Conservation (phyloP, 2,888 invertebrate species). For the Euzetes globulus region DNA sequence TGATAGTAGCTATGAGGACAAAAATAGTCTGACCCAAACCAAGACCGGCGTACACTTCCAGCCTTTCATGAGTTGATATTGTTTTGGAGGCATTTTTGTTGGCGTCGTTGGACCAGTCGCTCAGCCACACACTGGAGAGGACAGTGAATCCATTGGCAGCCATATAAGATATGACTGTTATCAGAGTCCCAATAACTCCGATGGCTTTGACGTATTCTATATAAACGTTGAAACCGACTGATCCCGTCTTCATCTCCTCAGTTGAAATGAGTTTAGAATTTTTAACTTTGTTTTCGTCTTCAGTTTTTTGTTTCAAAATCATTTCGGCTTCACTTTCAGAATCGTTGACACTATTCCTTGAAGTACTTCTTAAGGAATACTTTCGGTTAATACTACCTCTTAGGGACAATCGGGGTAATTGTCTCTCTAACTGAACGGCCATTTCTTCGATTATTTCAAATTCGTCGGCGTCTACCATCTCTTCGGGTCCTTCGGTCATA, state of each 20-base stretch:
- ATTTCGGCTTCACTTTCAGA: background rate
- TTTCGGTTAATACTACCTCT: no score
- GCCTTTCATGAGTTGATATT: background rate
- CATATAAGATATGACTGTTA: slow-evolving; percentile 8
- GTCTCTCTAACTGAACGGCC: slow-evolving; percentile 22
- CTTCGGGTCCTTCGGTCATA: slow-evolving; percentile 48
- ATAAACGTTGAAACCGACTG: slow-evolving; percentile 38
- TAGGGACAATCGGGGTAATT: background rate
- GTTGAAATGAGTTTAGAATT: slow-evolving; percentile 39
- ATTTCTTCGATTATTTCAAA: background rate
- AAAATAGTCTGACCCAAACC: slow-evolving; percentile 45
- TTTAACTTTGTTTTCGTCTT: background rate
- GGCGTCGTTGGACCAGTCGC: slow-evolving; percentile 40
- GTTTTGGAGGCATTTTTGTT: background rate
- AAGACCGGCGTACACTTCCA: slow-evolving; percentile 47
- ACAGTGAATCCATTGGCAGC: slow-evolving; percentile 22
- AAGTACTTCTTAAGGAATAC: background rate
- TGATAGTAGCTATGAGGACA: slow-evolving; percentile 28
- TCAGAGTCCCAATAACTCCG: slow-evolving; percentile 16
- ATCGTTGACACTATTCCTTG: slow-evolving; percentile 66
- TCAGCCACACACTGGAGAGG: slow-evolving; percentile 40
- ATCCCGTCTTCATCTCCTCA: slow-evolving; percentile 49
- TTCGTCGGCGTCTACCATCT: no score
- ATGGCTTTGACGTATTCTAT: slow-evolving; percentile 29
- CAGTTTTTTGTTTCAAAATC: background rate